Conservation (phyloP, 1,140 invertebrate species). For the Drosophila varians region DNA sequence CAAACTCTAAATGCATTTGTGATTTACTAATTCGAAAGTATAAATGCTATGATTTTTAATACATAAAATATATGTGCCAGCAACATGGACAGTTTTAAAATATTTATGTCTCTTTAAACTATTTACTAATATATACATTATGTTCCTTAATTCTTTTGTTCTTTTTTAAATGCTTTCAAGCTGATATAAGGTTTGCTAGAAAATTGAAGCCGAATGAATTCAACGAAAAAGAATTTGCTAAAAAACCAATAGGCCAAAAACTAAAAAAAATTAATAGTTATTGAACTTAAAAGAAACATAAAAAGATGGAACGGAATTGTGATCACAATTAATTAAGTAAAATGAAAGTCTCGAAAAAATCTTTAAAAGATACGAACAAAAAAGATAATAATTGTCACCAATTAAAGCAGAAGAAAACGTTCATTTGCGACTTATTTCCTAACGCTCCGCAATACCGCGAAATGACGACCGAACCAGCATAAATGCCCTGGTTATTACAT, state of each 20-base stretch:
- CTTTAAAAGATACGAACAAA: not conserved
- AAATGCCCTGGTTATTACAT: not conserved
- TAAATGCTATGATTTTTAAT: not conserved
- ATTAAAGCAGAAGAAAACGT: not conserved
- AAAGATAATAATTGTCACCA: not conserved
- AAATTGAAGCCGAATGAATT: conserved; percentile 3
- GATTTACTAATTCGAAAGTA: conserved; percentile 12
- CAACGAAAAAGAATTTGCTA: not conserved
- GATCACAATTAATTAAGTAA: not conserved
- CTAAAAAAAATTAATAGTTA: not conserved
- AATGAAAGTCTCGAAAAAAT: not conserved
- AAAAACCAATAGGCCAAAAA: not conserved
- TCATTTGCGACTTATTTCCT: conserved; percentile 21
- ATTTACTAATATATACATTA: conserved; percentile 13
- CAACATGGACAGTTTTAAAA: not conserved
- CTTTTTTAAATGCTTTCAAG: not conserved
- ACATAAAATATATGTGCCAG: not conserved
- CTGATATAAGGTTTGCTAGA: not conserved
- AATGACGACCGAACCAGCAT: not conserved
- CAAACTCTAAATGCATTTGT: conserved; percentile 9
- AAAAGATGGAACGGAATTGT: not conserved
- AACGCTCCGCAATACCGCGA: conserved; percentile 10
- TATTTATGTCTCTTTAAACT: not conserved
- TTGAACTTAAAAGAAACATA: not conserved
- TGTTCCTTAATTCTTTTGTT: not conserved